Conservation (phyloP, 2,113 vertebrate species). For the Vulpes vulpes region DNA sequence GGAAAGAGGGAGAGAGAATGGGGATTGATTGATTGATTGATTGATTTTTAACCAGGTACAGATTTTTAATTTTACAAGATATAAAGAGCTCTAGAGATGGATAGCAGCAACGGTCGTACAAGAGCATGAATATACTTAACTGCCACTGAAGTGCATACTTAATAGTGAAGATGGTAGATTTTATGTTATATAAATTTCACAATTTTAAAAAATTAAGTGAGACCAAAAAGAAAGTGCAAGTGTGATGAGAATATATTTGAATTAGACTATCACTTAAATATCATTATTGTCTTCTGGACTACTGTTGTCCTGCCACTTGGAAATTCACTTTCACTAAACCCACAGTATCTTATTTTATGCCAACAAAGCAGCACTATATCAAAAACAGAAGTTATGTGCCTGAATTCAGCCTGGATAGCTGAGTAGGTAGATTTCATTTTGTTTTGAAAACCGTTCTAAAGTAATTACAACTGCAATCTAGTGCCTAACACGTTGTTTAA, state of each 20-base stretch:
- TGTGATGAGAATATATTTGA: not conserved
- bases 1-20: not conserved
- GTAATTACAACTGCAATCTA: not conserved
- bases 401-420: not conserved
- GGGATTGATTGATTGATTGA: not conserved
- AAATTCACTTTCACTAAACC: constrained; percentile 12
- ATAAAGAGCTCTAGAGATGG: not conserved
- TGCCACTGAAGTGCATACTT: not conserved
- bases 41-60: not conserved
- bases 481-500: not conserved
- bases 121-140: not conserved
- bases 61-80: not conserved
- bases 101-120: not conserved
- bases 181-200: not conserved
- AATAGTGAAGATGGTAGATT: not conserved
- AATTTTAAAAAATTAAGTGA: not conserved
- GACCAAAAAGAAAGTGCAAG: not conserved
- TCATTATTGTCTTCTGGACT: not conserved
- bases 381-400: constrained; percentile 25
- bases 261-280: constrained; percentile 5
- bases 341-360: not conserved
- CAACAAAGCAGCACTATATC: constrained; percentile 28
- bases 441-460: not conserved
- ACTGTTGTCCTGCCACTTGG: not conserved
- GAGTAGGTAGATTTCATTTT: not conserved